Evolutionary conservation across 2,113 vertebrate genomes (phyloP).

Genomic region (Prochilodus magdalenae): DNA sequence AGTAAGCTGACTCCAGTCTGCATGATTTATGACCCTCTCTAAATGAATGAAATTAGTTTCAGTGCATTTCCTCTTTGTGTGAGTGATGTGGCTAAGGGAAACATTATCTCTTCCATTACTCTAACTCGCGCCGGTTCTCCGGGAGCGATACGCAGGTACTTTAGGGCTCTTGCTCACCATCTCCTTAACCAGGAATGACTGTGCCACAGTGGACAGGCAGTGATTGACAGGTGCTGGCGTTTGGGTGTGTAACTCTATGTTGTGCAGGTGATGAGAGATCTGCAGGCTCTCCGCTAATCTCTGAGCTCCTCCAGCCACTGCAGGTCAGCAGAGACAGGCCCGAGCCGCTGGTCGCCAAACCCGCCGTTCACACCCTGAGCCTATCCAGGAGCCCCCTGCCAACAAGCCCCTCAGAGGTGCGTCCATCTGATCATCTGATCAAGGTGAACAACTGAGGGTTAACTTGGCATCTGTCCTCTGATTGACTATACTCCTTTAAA

Average conservation of each 20-base stretch:
- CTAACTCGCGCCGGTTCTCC: constrained; percentile 19
- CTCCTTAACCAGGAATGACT: constrained; percentile 60
- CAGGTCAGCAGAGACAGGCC: constrained; percentile 77
- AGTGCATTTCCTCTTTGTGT: constrained; percentile 24
- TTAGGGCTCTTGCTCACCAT: background rate
- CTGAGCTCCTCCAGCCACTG: constrained; percentile 76
- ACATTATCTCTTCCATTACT: constrained; percentile 23
- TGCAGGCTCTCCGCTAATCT: constrained; percentile 77
- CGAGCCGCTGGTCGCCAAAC: constrained; percentile 76
- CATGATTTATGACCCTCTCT: constrained; percentile 22
- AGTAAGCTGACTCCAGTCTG: constrained; percentile 8
- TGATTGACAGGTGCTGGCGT: constrained; percentile 68
- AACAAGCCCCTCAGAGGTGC: constrained; percentile 85
- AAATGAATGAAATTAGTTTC: constrained; percentile 15
- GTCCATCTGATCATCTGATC: background rate
- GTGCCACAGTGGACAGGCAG: constrained; percentile 59
- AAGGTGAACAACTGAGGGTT: no score
- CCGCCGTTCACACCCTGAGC: constrained; percentile 76
- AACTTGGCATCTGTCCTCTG: no score
- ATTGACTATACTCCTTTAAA: no score
- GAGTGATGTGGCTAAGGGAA: constrained; percentile 15
- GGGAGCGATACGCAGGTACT: background rate
- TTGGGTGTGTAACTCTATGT: constrained; percentile 74
- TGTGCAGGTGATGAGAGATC: constrained; percentile 83
- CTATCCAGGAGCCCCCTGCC: constrained; percentile 78